Evolutionary conservation across 2,888 invertebrate genomes (phyloP).

Genomic region (Sialis fuliginosa): DNA sequence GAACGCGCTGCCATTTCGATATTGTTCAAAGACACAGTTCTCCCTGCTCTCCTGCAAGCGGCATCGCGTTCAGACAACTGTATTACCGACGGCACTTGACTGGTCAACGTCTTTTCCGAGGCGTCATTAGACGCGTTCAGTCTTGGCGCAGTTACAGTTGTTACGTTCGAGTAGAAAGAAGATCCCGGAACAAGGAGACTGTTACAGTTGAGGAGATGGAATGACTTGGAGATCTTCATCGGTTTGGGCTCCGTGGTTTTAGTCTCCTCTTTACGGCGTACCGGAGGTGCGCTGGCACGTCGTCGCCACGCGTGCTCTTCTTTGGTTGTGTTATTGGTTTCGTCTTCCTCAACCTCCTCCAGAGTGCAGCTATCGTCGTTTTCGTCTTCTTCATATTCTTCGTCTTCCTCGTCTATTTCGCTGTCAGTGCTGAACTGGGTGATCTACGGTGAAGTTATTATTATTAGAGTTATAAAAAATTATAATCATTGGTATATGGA

Average conservation of each 20-base stretch:
- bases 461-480: too few species aligned
- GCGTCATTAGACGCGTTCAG: too few species aligned
- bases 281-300: conserved; percentile 17
- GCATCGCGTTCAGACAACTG: too few species aligned
- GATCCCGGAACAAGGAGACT: too few species aligned
- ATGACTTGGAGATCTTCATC: background rate
- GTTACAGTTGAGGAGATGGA: background rate
- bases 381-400: conserved; percentile 15
- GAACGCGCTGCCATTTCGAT: too few species aligned
- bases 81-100: too few species aligned
- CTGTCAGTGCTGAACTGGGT: conserved; percentile 74
- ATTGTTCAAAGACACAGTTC: too few species aligned
- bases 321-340: conserved; percentile 13
- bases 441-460: conserved; percentile 21
- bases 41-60: too few species aligned
- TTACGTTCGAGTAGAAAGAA: too few species aligned
- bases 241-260: background rate
- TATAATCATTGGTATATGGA: too few species aligned
- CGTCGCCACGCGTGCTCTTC: conserved; percentile 8
- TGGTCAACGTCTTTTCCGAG: too few species aligned
- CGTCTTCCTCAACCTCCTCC: conserved; percentile 15
- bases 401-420: conserved; percentile 17
- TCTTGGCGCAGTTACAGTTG: too few species aligned
- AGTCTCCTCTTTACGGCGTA: conserved; percentile 7
- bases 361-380: conserved; percentile 3